Conservation (phyloP, 2,113 vertebrate species). For the Dascyllus trimaculatus region DNA sequence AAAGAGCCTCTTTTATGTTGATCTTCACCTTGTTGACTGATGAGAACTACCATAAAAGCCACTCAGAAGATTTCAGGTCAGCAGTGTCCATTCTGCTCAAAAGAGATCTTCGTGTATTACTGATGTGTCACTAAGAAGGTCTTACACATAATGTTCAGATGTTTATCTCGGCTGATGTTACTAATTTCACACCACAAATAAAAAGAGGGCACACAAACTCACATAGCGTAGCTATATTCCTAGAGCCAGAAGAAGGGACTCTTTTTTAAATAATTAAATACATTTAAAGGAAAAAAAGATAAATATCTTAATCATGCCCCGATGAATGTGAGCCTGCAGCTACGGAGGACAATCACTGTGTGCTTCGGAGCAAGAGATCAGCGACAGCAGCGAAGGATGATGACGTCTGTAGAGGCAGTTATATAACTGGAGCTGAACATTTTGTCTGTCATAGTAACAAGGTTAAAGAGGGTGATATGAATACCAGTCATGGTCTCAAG, state of each 20-base stretch:
- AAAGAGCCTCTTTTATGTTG: slow-evolving; percentile 14
- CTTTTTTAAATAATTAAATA: slow-evolving; percentile 18
- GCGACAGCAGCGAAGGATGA: slow-evolving; percentile 64
- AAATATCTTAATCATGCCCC: slow-evolving; percentile 65
- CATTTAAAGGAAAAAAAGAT: slow-evolving; percentile 29
- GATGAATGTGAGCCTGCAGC: slow-evolving; percentile 58
- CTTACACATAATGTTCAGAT: slow-evolving; percentile 14
- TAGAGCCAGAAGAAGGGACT: slow-evolving; percentile 8
- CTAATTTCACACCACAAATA: slow-evolving; percentile 20
- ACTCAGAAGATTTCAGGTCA: background rate
- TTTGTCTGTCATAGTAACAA: slow-evolving; percentile 81
- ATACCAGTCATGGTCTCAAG: slow-evolving; percentile 76
- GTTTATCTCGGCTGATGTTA: background rate
- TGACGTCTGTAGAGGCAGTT: slow-evolving; percentile 78
- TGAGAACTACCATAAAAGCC: background rate
- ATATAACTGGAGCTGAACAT: slow-evolving; percentile 84
- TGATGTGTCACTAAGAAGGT: slow-evolving; percentile 12
- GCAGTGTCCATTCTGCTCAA: background rate
- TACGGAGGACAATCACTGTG: slow-evolving; percentile 66
- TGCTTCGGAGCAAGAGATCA: slow-evolving; percentile 72
- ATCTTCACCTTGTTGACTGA: slow-evolving; percentile 3
- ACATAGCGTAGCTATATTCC: slow-evolving; percentile 2
- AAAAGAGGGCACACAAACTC: slow-evolving; percentile 1
- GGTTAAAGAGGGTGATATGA: slow-evolving; percentile 80
- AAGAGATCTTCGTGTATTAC: background rate